Base-by-base conservation (phyloP, 2,888 invertebrate species). In the Melitaea athalia region DNA sequence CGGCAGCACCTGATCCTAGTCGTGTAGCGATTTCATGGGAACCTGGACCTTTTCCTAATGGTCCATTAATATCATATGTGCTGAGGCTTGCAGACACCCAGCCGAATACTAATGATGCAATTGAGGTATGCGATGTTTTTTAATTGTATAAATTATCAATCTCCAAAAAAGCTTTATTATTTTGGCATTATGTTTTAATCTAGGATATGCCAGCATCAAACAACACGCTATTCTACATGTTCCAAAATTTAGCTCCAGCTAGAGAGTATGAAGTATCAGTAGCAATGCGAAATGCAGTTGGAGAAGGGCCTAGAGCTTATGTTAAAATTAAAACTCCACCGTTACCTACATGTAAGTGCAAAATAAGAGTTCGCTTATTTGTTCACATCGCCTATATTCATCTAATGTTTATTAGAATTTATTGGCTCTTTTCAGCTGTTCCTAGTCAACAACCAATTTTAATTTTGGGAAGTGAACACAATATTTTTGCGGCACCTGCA, bases 1-100 rank as follows among this genome's bases (percentile, higher is more conserved):
- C 96, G 24, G 95, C 96, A 67, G 95, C 97, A 5, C 94, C 97
- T 66, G 97, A 98, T 86, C 94, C 96, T 63, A 95, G 95, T 76
- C 95, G 97, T 76, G 95, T 98, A 72, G 97, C 97, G 73, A 95
- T 98, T 70, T 96, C 96, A 78, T 98, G 98, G 98, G 95, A 95
- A 84, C 96, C 97, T 15, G 98, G 98, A 15, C 94, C 95, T 64
- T 97, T 96, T 83, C 96, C 96, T 63, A 98, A 98, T 86, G 98
- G 97, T 74, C 97, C 97, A 52, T 94, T 98, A 77, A 94, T 97
- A 71, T 97, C 97, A 74, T 98, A 98, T 90, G 96, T 96, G 75
- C 91, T 98, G 74, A 94, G 95, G 78, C 94, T 98, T 59, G 93
- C 93, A 31, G 93, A 94, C 75, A 87, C 89, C 0, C 89, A 93